Base-by-base conservation (phyloP, 1,140 invertebrate species). In the Samia ricini region DNA sequence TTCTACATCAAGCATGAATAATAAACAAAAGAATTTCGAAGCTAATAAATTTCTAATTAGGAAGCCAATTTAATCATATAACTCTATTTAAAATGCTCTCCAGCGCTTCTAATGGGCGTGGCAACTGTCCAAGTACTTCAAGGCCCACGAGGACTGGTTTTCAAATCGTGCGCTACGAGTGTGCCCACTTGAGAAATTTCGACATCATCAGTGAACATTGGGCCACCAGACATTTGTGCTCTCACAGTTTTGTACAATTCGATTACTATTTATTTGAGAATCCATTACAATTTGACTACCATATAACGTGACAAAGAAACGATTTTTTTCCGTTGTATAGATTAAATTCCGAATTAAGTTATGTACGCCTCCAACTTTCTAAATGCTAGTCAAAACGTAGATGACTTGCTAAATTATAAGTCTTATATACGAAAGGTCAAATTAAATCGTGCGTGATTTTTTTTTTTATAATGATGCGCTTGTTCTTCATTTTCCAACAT, bases 91-190 rank as follows among this genome's bases (percentile, higher is more conserved):
- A 72, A 77, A 70, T 69, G 64, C 63, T 74, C 66, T 74, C 64
- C 65, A 78, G 70, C 64, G 58, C 65, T 63, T 74, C 64, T 79
- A 65, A 79, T 74, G 81, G 85, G 83, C 81, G 83, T 88, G 83
- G 85, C 79, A 79, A 80, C 58, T 74, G 74, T 69, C 78, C 81
- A 83, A 85, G 68, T 81, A 72, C 74, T 80, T 72, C 81, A 85
- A 85, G 81, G 82, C 72, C 66, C 74, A 73, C 69, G 60, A 66
- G 76, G 76, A 79, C 81, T 69, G 76, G 79, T 85, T 85, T 83
- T 84, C 79, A 78, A 83, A 79, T 75, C 71, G 72, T 77, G 66
- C 70, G 69, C 71, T 65, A 68, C 63, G 69, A 78, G 66, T 66
- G 62, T 76, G 71, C 71, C 72, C 74, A 77, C 76, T 81, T 80